These are phyloP conservation scores for Sebastes oblongus DNA, from an alignment of 2,797 vertebrate species.

Conservation along the genomic window DNA sequence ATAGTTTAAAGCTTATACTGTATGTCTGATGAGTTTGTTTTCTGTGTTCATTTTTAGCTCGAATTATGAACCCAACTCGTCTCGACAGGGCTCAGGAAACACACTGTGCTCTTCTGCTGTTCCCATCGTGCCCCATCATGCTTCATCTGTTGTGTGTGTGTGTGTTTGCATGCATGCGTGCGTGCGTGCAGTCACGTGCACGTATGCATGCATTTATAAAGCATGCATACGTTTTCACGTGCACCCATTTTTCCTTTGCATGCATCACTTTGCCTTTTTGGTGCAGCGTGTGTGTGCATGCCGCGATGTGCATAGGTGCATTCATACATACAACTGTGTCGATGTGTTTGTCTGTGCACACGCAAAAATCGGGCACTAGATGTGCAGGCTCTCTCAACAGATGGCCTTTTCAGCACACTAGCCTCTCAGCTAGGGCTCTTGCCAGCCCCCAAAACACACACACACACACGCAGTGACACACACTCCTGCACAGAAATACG, in stretches of 20 bases:
- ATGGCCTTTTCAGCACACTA: slow-evolving; percentile 73
- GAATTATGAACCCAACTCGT: neutral
- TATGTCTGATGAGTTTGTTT: neutral
- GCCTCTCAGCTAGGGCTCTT: slow-evolving; percentile 52
- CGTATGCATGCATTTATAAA: neutral
- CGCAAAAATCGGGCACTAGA: slow-evolving; percentile 41
- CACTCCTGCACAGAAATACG: slow-evolving; percentile 26
- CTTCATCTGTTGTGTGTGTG: slow-evolving; percentile 27
- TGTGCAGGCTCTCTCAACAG: slow-evolving; percentile 65
- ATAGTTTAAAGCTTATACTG: neutral
- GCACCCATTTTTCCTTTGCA: neutral
- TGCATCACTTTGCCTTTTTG: neutral
- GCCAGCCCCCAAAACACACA: slow-evolving; percentile 39
- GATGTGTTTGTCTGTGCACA: neutral
- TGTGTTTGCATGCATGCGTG: neutral
- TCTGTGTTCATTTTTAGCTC: neutral
- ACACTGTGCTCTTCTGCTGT: slow-evolving; percentile 18
- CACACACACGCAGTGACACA: neutral
- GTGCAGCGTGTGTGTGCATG: neutral
- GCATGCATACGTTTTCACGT: neutral
- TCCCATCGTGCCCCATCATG: slow-evolving; percentile 30
- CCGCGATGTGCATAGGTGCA: neutral
- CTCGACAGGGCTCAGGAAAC: slow-evolving; percentile 15
- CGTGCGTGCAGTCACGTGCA: neutral
- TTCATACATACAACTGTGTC: slow-evolving; percentile 6